Evolutionary conservation across 2,888 invertebrate species (phyloP), one percentile per base, ranked within the genome.

Genomic region (Harpagoxenus sublaevis): DNA sequence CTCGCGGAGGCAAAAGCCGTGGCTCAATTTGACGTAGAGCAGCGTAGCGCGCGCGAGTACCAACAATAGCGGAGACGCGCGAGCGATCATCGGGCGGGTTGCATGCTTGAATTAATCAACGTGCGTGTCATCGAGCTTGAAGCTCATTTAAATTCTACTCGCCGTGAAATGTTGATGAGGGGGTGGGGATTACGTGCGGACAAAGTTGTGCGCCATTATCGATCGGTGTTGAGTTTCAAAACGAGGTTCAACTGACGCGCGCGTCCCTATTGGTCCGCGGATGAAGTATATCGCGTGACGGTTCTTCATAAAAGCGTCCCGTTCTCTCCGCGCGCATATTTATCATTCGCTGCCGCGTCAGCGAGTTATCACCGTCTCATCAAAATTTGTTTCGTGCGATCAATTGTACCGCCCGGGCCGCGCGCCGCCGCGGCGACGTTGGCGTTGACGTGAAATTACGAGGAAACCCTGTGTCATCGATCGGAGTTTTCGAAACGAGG

Each of bases 131-230:
- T 71, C 71, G 79, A 18, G 60, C 18, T 60, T 68, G 79, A 51
- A 60, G 60, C 60, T 70, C 79, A 81, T 81, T 81, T 81, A 62
- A 81, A 81, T 81, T 81, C 79, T 71, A 81, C 60, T 51, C 71
- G 71, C 48, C 60, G 79, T 71, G 60, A 70, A 81, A 71, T 81
- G 79, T 71, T 81, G 79, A 71, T 70, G 79, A 45, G 73, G 10
- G 39, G 10, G 23, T n/a, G 63, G 48, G 45, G 15, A 66, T 74
- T 60, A 45, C 66, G 66, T 12, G 45, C 65, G 53, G 53, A 60
- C 70, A 68, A 81, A 81, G 79, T 81, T 71, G 79, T 85, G 68
- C 83, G 63, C 77, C 77, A 18, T 55, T 77, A 75, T 83, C 82
- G 82, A 75, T 77, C 63, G 78, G 79, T 48, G 79, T 79, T 71